phyloP scores from a whole-genome alignment of 2,797 vertebrate species.

The Hypotaenidia okinawae region DNA sequence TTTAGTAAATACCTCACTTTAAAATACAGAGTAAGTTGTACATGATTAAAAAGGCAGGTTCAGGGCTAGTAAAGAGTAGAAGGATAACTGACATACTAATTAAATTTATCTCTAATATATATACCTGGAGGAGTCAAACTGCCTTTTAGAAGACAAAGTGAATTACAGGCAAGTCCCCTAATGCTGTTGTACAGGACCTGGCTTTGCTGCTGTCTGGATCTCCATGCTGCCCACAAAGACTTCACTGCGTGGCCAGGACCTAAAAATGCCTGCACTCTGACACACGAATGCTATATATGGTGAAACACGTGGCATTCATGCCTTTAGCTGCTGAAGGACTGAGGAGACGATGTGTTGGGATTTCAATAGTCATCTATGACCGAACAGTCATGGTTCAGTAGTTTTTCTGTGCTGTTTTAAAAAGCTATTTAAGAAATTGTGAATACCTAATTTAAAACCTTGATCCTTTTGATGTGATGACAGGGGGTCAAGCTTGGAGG shows the following conservation, averaged over 20 bases:
- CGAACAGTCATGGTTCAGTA: constrained; percentile 31
- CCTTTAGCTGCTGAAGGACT: neutral
- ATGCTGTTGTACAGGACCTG: neutral
- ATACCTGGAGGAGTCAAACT: neutral
- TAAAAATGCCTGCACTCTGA: neutral
- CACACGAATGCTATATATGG: neutral
- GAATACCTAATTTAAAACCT: constrained; percentile 53
- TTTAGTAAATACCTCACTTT: neutral
- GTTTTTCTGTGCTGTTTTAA: constrained; percentile 26
- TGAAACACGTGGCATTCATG: neutral
- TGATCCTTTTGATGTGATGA: constrained; percentile 62
- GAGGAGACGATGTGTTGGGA: neutral
- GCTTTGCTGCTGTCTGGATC: neutral
- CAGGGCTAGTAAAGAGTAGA: neutral
- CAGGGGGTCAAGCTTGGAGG: constrained; percentile 54
- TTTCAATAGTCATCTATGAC: constrained; percentile 24
- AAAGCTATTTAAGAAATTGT: constrained; percentile 44
- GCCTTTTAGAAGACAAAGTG: neutral
- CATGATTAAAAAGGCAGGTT: neutral
- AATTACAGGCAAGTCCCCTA: neutral
- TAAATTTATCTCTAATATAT: neutral
- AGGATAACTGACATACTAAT: neutral
- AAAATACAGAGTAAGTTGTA: neutral
- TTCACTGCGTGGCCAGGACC: fast-evolving
- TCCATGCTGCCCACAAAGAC: neutral